These are phyloP conservation scores for Indri indri DNA, from an alignment of 2,113 vertebrate species.

Conservation along the genomic window DNA sequence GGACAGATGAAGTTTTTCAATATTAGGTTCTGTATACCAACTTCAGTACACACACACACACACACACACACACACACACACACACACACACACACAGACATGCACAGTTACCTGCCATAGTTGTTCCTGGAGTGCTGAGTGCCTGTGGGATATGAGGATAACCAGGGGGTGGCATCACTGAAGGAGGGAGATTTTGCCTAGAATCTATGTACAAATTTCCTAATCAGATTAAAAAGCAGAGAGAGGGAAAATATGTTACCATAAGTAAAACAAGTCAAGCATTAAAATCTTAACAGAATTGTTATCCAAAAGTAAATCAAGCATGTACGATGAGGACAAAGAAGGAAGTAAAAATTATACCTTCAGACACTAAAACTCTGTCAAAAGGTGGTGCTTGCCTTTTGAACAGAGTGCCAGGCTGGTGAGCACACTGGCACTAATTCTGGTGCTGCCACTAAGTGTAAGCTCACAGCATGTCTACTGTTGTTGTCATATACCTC, in stretches of 20 bases:
- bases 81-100: neutral
- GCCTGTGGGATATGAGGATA: constrained; percentile 89
- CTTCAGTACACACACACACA: neutral
- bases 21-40: neutral
- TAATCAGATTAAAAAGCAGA: constrained; percentile 73
- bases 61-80: neutral
- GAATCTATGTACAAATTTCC: constrained; percentile 92
- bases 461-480: neutral
- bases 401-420: neutral
- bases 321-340: neutral
- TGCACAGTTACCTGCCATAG: constrained; percentile 84
- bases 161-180: constrained; percentile 90
- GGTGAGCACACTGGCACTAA: neutral
- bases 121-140: constrained; percentile 86
- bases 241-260: constrained; percentile 33
- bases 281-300: constrained; percentile 31
- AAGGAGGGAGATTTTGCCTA: constrained; percentile 89
- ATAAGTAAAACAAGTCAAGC: constrained; percentile 51
- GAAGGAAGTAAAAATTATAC: neutral
- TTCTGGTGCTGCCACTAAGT: neutral
- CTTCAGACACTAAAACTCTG: neutral
- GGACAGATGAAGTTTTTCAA: neutral
- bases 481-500: neutral
- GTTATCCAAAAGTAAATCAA: neutral
- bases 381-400: neutral